Conservation (phyloP, 1,140 invertebrate species). For the Diachasma alloeum region DNA sequence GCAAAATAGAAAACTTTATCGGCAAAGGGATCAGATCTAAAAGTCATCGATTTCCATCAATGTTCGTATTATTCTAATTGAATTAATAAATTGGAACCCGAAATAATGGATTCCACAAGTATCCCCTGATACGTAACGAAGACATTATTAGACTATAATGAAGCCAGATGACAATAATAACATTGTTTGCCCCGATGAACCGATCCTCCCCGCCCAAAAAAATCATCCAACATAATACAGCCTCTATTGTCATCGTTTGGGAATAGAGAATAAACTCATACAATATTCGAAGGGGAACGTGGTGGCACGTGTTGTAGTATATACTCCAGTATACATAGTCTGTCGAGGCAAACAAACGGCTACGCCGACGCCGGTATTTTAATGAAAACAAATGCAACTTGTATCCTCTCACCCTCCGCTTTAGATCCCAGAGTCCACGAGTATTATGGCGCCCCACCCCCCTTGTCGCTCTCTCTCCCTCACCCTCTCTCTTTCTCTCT, state of each 20-base stretch:
- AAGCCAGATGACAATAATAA: not conserved
- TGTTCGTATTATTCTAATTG: too few species aligned
- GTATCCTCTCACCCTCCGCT: conserved; percentile 15
- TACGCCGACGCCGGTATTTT: conserved; percentile 44
- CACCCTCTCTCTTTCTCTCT: not conserved
- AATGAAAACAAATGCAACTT: conserved; percentile 59
- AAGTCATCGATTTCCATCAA: too few species aligned
- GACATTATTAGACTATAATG: not conserved
- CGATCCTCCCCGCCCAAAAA: not conserved
- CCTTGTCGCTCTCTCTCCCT: not conserved
- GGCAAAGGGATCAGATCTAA: too few species aligned
- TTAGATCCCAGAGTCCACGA: not conserved
- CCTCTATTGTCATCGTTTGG: conserved; percentile 1
- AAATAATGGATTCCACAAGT: not conserved
- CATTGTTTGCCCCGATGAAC: not conserved
- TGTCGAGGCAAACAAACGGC: conserved; percentile 23
- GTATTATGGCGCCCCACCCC: not conserved
- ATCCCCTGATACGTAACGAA: not conserved
- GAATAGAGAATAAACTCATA: conserved; percentile 20
- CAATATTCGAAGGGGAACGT: not conserved
- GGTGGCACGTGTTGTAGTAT: not conserved
- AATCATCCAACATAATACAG: not conserved
- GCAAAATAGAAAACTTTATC: too few species aligned
- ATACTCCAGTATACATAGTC: not conserved
- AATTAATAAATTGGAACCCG: too few species aligned